Percentiles rank a stretch among this genome's conserved stretches.
Evolutionary conservation across 2,888 invertebrate species (phyloP).

Genomic region (Callyntrura sp.): DNA sequence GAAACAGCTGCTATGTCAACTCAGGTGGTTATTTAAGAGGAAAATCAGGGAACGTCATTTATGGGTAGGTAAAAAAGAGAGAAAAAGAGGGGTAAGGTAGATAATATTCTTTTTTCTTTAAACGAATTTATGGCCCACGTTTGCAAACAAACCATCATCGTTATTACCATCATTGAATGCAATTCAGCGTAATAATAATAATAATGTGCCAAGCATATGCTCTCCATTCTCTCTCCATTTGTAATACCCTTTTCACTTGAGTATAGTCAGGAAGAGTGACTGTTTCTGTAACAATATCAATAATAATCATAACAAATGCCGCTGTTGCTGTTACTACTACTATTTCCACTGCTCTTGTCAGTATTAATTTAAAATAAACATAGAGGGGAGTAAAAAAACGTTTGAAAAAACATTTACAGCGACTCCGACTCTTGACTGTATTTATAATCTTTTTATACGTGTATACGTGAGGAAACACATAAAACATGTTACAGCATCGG

Average conservation of each 20-base stretch:
- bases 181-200: neutral
- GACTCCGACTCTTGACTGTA: neutral
- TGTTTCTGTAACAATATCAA: conserved; percentile 51
- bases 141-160: conserved; percentile 67
- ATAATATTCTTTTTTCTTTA: conserved; percentile 33
- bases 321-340: neutral
- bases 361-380: conserved; percentile 17
- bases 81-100: too few relatives aligned
- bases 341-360: conserved; percentile 19
- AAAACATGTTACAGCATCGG: neutral
- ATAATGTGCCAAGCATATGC: conserved; percentile 50
- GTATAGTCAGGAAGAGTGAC: conserved; percentile 3
- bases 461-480: neutral
- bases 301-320: conserved; percentile 44
- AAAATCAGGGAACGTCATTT: conserved; percentile 72
- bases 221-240: neutral
- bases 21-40: conserved; percentile 78
- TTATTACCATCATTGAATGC: neutral
- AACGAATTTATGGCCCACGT: conserved; percentile 48
- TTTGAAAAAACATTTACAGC: neutral
- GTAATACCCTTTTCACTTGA: conserved; percentile 15
- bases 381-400: neutral
- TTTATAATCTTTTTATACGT: too few relatives aligned
- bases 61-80: too few relatives aligned
- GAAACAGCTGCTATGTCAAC: conserved; percentile 78